Percentiles rank a stretch among this genome's conserved stretches.
These are phyloP conservation scores for Betta splendens DNA, from an alignment of 2,797 vertebrate genomes.

Conservation along the genomic window DNA sequence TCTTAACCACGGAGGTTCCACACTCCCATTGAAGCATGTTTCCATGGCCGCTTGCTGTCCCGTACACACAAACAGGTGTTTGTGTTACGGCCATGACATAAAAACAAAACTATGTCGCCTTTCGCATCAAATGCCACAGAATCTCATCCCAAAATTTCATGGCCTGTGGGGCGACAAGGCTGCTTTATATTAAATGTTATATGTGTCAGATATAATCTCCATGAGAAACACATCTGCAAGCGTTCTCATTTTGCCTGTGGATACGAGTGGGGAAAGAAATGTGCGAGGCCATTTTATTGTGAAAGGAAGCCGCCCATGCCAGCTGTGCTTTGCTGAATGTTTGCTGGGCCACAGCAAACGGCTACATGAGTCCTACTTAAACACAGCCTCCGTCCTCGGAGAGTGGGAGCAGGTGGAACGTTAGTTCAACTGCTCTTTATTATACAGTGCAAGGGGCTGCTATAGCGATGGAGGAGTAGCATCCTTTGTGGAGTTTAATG, in stretches of 20 bases:
- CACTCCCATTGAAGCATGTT: too few species aligned
- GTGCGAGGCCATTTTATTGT: conserved; percentile 41
- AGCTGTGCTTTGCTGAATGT: neutral
- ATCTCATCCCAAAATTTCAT: neutral
- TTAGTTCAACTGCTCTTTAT: conserved; percentile 16
- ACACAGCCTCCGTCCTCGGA: conserved; percentile 10
- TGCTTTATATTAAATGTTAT: conserved; percentile 25
- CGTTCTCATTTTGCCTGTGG: conserved; percentile 36
- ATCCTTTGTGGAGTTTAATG: conserved; percentile 6
- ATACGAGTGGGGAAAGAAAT: conserved; percentile 31
- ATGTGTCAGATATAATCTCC: conserved; percentile 33
- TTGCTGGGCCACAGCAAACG: neutral
- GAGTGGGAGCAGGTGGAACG: conserved; percentile 25
- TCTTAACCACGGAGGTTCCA: too few species aligned
- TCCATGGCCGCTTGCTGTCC: too few species aligned
- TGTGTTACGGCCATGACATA: too few species aligned
- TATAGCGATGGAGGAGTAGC: conserved; percentile 6
- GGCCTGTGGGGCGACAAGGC: conserved; percentile 6
- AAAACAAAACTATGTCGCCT: neutral
- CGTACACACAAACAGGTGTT: too few species aligned
- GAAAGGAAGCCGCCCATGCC: conserved; percentile 13
- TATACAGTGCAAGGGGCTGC: conserved; percentile 1
- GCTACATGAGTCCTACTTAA: neutral
- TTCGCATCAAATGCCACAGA: neutral
- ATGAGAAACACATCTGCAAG: conserved; percentile 53